Evolutionary conservation across 2,888 invertebrate species (phyloP).

Genomic region (Metopia argyrocephala): DNA sequence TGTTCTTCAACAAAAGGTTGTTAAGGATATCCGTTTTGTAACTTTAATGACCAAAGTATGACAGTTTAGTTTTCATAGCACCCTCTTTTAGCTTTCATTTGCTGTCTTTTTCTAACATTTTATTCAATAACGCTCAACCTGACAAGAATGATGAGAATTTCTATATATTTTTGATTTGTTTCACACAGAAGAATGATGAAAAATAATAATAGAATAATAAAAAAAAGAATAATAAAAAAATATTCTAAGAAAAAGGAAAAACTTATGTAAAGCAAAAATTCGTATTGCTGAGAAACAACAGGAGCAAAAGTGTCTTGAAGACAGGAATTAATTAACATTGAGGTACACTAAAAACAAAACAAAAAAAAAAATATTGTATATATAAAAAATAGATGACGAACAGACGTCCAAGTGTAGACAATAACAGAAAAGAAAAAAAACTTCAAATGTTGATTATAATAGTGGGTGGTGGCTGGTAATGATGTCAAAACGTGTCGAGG

Average conservation of each 20-base stretch:
- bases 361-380: no score
- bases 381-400: constrained; percentile 57
- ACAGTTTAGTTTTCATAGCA: constrained; percentile 44
- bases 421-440: neutral
- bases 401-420: constrained; percentile 39
- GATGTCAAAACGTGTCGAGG: constrained; percentile 56
- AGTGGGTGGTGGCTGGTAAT: constrained; percentile 20
- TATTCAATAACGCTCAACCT: constrained; percentile 41
- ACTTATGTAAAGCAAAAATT: constrained; percentile 58
- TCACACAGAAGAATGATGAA: constrained; percentile 46
- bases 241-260: constrained; percentile 23
- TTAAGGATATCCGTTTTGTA: constrained; percentile 51
- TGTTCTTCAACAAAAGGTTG: constrained; percentile 37
- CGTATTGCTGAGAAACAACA: constrained; percentile 3
- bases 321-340: constrained; percentile 78
- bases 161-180: constrained; percentile 58
- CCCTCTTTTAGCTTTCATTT: neutral
- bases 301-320: constrained; percentile 73
- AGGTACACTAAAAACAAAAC: constrained; percentile 57
- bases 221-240: constrained; percentile 6
- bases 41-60: constrained; percentile 53
- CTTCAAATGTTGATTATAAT: constrained; percentile 43
- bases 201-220: constrained; percentile 45
- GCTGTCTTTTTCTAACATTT: constrained; percentile 1
- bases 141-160: constrained; percentile 59